Conservation (phyloP, 2,113 vertebrate genomes). For the Salvelinus namaycush region DNA sequence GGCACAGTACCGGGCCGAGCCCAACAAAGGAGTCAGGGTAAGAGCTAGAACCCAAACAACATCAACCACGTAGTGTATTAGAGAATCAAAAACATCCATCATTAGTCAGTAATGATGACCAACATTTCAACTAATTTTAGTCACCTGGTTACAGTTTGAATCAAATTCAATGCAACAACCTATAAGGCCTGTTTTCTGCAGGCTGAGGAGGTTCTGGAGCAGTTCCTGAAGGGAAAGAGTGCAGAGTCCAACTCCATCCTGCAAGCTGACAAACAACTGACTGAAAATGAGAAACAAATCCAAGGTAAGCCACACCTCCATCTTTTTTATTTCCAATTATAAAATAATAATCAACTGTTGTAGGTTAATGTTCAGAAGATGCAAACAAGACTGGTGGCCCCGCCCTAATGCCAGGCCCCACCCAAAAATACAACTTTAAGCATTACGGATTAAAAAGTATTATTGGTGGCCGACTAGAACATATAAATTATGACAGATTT, state of each 20-base stretch:
- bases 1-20: too few species aligned
- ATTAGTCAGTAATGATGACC: background rate
- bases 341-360: background rate
- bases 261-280: slow-evolving; percentile 45
- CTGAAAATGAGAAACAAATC: slow-evolving; percentile 33
- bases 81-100: background rate
- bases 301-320: slow-evolving; percentile 25
- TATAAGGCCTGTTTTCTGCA: slow-evolving; percentile 4
- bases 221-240: slow-evolving; percentile 38
- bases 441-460: too few species aligned
- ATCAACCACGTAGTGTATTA: too few species aligned
- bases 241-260: slow-evolving; percentile 40
- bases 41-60: too few species aligned
- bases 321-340: background rate
- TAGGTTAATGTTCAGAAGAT: too few species aligned
- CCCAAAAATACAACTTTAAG: too few species aligned
- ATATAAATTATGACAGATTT: too few species aligned
- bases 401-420: too few species aligned
- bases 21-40: too few species aligned
- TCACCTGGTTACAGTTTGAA: background rate
- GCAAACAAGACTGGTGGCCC: too few species aligned
- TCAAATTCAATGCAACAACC: background rate
- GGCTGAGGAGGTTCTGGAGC: slow-evolving; percentile 42
- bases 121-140: background rate
- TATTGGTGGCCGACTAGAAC: too few species aligned